Evolutionary conservation across 2,888 invertebrate species (phyloP).

Genomic region (Pseudococcus longispinus): DNA sequence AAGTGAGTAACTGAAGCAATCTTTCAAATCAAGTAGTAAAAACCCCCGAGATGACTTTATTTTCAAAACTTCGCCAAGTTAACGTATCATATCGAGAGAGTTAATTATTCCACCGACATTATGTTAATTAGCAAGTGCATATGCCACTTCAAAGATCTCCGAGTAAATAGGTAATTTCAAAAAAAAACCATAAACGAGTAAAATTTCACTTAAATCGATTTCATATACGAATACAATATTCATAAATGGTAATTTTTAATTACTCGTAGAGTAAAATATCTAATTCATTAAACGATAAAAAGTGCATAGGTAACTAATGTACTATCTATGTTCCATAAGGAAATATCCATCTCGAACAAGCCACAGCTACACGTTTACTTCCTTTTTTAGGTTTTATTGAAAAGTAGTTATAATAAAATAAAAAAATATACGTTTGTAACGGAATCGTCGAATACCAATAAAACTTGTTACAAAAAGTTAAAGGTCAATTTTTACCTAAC

Average conservation of each 20-base stretch:
- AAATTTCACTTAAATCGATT: background rate
- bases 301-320: background rate
- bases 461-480: background rate
- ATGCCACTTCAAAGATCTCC: no score
- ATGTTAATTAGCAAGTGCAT: no score
- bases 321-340: background rate
- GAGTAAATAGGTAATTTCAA: background rate
- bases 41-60: background rate
- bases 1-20: background rate
- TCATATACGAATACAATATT: no score
- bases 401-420: constrained; percentile 7
- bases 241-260: background rate
- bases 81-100: background rate
- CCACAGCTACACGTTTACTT: background rate
- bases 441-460: constrained; percentile 19
- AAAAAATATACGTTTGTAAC: constrained; percentile 1
- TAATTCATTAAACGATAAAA: background rate
- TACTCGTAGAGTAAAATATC: background rate
- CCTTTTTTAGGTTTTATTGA: constrained; percentile 25
- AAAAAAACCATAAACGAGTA: background rate
- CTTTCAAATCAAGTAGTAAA: background rate
- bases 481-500: constrained; percentile 21
- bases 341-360: constrained; percentile 3
- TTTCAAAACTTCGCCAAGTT: background rate
- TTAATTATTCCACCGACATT: background rate